Percentiles rank a stretch among this genome's conserved stretches.
Evolutionary conservation across 2,888 invertebrate genomes (phyloP).

Genomic region (Athalia rosae): DNA sequence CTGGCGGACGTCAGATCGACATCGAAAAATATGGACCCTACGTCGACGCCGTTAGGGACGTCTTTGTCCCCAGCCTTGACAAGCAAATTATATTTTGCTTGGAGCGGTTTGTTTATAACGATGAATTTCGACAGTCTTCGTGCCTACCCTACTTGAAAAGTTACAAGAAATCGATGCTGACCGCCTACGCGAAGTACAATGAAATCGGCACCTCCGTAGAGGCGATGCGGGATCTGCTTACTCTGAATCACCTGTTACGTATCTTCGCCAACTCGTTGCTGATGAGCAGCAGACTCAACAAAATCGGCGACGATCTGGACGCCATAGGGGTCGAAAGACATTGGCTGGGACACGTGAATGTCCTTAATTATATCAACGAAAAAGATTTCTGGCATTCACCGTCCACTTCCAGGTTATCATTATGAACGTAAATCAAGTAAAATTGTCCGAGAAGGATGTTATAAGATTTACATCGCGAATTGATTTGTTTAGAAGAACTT

Average conservation of each 20-base stretch:
- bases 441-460: background rate
- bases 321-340: slow-evolving; percentile 55
- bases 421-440: background rate
- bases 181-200: slow-evolving; percentile 48
- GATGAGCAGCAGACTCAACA: slow-evolving; percentile 59
- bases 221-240: slow-evolving; percentile 51
- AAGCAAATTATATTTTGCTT: slow-evolving; percentile 56
- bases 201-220: slow-evolving; percentile 39
- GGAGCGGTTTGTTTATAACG: slow-evolving; percentile 58
- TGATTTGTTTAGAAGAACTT: background rate
- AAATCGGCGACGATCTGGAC: slow-evolving; percentile 58
- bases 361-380: slow-evolving; percentile 59
- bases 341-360: slow-evolving; percentile 53
- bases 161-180: slow-evolving; percentile 52
- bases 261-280: slow-evolving; percentile 61
- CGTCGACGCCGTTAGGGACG: slow-evolving; percentile 58
- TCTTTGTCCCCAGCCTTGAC: slow-evolving; percentile 62
- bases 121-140: slow-evolving; percentile 42
- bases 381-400: slow-evolving; percentile 57
- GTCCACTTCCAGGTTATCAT: slow-evolving; percentile 19
- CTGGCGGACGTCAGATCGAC: slow-evolving; percentile 41
- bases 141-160: slow-evolving; percentile 54
- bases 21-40: slow-evolving; percentile 55
- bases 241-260: slow-evolving; percentile 57
- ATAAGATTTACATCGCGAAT: background rate